phyloP scores from a whole-genome alignment of 2,888 invertebrate species.

The Melangyna quadrimaculata region DNA sequence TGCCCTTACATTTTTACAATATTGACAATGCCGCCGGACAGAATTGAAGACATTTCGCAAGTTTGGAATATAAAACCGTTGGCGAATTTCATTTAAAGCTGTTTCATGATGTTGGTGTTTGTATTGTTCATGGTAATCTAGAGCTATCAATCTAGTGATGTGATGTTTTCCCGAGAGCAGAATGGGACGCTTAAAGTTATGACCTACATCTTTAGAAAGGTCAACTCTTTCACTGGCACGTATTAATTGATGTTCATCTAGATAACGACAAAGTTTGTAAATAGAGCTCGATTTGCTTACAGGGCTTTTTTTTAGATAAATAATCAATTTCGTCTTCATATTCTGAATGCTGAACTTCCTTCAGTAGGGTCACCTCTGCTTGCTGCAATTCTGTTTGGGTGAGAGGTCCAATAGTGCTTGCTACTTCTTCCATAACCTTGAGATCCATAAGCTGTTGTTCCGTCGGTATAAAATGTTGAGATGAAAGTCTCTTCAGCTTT shows the following conservation, averaged over 20 bases:
- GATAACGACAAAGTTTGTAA: not conserved
- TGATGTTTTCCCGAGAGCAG: not conserved
- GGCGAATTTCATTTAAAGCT: no score
- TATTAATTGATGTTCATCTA: conserved; percentile 7
- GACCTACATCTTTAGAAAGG: no score
- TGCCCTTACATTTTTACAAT: conserved; percentile 32
- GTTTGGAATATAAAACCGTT: not conserved
- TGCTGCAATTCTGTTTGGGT: not conserved
- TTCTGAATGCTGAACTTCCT: not conserved
- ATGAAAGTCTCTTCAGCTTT: not conserved
- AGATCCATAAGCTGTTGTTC: not conserved
- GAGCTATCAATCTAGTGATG: not conserved
- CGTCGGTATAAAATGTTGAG: not conserved
- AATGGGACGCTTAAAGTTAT: not conserved
- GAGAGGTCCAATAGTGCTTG: not conserved
- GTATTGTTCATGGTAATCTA: not conserved
- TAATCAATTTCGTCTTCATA: not conserved
- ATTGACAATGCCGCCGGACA: conserved; percentile 19
- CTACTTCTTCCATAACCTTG: not conserved
- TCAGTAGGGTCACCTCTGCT: not conserved
- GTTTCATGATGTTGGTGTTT: conserved; percentile 7
- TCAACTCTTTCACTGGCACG: conserved; percentile 1
- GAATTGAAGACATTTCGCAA: not conserved
- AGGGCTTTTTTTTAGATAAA: not conserved
- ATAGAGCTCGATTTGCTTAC: conserved; percentile 24